phyloP scores from a whole-genome alignment of 2,113 vertebrate species.

The Ceyx melanurus region DNA sequence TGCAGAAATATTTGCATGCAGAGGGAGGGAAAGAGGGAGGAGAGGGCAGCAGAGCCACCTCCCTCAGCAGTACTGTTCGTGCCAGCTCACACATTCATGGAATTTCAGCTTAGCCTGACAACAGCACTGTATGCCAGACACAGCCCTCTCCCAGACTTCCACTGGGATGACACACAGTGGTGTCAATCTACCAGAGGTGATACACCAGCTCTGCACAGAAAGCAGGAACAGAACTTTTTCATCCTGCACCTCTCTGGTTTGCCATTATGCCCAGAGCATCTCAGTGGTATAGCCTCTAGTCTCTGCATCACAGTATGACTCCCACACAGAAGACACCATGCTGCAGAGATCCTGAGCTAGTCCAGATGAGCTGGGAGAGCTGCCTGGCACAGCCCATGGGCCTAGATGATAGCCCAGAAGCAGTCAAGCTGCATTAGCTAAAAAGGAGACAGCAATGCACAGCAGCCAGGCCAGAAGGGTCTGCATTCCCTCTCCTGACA shows the following conservation, averaged over 20 bases:
- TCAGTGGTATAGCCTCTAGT: background rate
- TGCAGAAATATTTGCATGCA: background rate
- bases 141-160: background rate
- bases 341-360: background rate
- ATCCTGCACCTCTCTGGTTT: background rate
- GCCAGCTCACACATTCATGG: background rate
- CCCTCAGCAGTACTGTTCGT: background rate
- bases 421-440: background rate
- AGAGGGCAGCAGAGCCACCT: background rate
- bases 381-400: background rate
- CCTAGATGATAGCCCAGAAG: background rate
- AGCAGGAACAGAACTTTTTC: background rate
- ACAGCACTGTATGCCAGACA: background rate
- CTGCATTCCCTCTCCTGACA: background rate
- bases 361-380: background rate
- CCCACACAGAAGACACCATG: background rate
- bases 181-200: background rate
- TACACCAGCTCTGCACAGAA: background rate
- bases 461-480: background rate
- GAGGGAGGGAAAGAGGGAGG: background rate
- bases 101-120: constrained; percentile 6
- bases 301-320: rapidly evolving
- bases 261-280: background rate
- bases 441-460: background rate
- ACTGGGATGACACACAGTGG: background rate